A percentile compares a stretch with the other conserved stretches of the same genome.
Conservation (phyloP, 64 coral and sea anemone genomes). For the Pocillopora verrucosa region DNA sequence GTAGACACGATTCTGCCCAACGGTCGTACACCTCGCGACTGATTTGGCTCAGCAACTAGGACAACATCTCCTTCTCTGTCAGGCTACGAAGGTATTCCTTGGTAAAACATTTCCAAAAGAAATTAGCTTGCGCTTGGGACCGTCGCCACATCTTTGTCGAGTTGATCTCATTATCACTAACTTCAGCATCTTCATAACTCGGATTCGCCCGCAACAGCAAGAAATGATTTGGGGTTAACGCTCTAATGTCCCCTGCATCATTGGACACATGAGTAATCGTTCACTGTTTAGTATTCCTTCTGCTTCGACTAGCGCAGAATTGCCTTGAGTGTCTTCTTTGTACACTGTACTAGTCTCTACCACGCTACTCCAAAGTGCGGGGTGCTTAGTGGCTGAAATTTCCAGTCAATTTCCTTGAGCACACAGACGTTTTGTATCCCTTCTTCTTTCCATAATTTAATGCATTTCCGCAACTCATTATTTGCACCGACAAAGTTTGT, state of each 20-base stretch:
- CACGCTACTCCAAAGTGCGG: too few relatives aligned
- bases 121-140: conserved; percentile 18
- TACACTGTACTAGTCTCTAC: conserved; percentile 50
- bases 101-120: conserved; percentile 28
- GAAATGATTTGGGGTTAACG: conserved; percentile 38
- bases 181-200: conserved; percentile 11
- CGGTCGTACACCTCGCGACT: background rate
- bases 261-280: conserved; percentile 22
- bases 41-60: background rate
- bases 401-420: background rate
- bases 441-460: conserved; percentile 42
- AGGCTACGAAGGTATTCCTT: conserved; percentile 9
- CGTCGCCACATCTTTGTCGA: conserved; percentile 29
- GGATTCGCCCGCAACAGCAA: conserved; percentile 14
- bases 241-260: conserved; percentile 25
- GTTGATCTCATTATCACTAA: background rate
- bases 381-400: conserved; percentile 26
- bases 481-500: conserved; percentile 39
- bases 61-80: background rate
- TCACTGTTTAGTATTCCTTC: conserved; percentile 34
- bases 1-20: background rate
- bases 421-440: conserved; percentile 39
- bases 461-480: conserved; percentile 7
- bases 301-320: conserved; percentile 40
- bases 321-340: conserved; percentile 34